A percentile compares a stretch with the other conserved stretches of the same genome.
phyloP scores from a whole-genome alignment of 2,888 invertebrate species.

The Aphidius colemani region DNA sequence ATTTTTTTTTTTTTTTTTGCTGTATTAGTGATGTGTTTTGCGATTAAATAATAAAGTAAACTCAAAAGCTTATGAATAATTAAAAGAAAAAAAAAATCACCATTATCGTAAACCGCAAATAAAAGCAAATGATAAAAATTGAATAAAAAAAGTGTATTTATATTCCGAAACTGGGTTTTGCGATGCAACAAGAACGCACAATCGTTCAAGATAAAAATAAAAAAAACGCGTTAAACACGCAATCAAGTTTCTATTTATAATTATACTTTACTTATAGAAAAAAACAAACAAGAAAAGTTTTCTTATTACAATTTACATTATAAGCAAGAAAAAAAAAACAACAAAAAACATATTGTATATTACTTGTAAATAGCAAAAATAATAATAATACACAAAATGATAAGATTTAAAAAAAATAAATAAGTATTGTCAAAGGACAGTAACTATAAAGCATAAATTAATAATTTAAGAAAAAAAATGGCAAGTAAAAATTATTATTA shows the following conservation, averaged over 20 bases:
- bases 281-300: conserved; percentile 46
- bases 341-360: conserved; percentile 22
- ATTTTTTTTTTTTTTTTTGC: background rate
- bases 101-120: too few relatives aligned
- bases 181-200: conserved; percentile 38
- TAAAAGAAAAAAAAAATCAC: conserved; percentile 17
- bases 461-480: conserved; percentile 67
- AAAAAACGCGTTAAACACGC: conserved; percentile 44
- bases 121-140: conserved; percentile 1
- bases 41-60: conserved; percentile 30
- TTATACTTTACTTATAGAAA: conserved; percentile 42
- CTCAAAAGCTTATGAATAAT: conserved; percentile 14
- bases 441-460: conserved; percentile 69
- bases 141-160: conserved; percentile 44
- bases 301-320: conserved; percentile 43
- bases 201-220: conserved; percentile 24
- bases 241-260: conserved; percentile 55
- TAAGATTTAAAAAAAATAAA: background rate
- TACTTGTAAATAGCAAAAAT: conserved; percentile 31
- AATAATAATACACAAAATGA: conserved; percentile 13
- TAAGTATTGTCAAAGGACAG: conserved; percentile 57
- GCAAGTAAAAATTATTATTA: conserved; percentile 67
- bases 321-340: conserved; percentile 37
- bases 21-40: background rate
- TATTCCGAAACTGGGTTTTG: conserved; percentile 44